Percentiles rank a stretch among this genome's conserved stretches.
Evolutionary conservation across 1,140 invertebrate genomes (phyloP).

Genomic region (Eumaeus atala): DNA sequence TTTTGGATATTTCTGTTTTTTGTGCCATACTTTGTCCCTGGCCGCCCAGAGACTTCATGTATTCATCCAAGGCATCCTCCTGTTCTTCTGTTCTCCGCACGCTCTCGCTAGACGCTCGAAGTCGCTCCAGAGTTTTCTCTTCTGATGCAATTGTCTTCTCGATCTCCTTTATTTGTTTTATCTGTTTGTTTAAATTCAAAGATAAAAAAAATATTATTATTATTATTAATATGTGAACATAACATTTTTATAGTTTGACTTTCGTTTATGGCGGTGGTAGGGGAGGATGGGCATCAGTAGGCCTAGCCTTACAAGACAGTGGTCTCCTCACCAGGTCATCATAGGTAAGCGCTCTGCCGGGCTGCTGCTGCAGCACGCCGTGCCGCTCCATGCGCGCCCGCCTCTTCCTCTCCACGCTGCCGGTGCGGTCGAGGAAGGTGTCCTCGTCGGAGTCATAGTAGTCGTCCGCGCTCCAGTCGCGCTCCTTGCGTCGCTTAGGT

Average conservation of each 20-base stretch:
- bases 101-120: slow-evolving; percentile 49
- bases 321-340: slow-evolving; percentile 79
- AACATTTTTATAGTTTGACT: too few species aligned
- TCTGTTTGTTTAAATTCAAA: slow-evolving; percentile 78
- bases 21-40: slow-evolving; percentile 49
- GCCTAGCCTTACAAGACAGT: too few species aligned
- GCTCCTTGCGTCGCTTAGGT: slow-evolving; percentile 80
- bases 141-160: slow-evolving; percentile 76
- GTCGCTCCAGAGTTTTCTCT: slow-evolving; percentile 75
- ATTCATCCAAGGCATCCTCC: slow-evolving; percentile 81
- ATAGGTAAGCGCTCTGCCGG: slow-evolving; percentile 78
- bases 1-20: slow-evolving; percentile 65
- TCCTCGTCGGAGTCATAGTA: slow-evolving; percentile 99
- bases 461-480: slow-evolving; percentile 91
- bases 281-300: too few species aligned
- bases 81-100: slow-evolving; percentile 39
- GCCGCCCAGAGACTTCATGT: slow-evolving; percentile 78
- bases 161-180: slow-evolving; percentile 80
- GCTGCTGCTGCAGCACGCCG: slow-evolving; percentile 68
- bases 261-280: too few species aligned
- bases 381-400: slow-evolving; percentile 83
- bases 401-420: slow-evolving; percentile 92
- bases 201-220: background rate
- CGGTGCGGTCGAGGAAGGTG: slow-evolving; percentile 95
- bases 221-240: too few species aligned